Base-by-base conservation (phyloP, 2,113 vertebrate genomes). In the Vidua chalybeata region DNA sequence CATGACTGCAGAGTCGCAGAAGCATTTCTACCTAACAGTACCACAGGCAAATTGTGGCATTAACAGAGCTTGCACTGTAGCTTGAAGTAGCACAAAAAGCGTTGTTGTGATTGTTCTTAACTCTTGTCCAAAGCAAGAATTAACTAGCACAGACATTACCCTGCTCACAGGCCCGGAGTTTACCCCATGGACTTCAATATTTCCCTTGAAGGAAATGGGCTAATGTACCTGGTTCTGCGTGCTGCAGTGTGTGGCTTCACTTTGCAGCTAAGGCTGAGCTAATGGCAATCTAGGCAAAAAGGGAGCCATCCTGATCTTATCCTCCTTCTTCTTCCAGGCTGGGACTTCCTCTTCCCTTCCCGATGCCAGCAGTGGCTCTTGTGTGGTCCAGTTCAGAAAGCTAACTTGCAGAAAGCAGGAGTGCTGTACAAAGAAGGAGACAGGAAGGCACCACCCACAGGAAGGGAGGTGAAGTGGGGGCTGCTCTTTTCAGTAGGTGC, bases 241-340 rank as follows among this genome's bases (percentile, higher is more conserved):
- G 52, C 52, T 37, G 23, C 73, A 75, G 72, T 73, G 52, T 2
- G 19, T 69, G 58, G 74, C 87, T 95, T 95, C 22, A 6, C 73
- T 85, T 79, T 63, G 74, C 71, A 83, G 58, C 71, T 76, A 10
- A 85, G 41, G 62, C 90, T 95, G 90, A 96, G 58, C 71, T 94
- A 69, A 49, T 66, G 54, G 58, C 67, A 79, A 45, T 61, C 37
- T 55, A 82, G 45, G 52, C 49, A 64, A 75, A 84, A 87, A 51
- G 54, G 59, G 58, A 91, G 90, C 62, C 46, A 17, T 95, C 76
- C 94, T 97, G 93, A 96, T 52, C 64, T 87, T 96, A 39, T 94
- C 95, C 93, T 96, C 95, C 95, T 97, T 90, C 96, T 97, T 96
- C 90, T 96, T 97, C 91, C 80, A 97, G 96, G 95, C 93, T 89